phyloP scores from a whole-genome alignment of 2,113 vertebrate species.

The Rhombomys opimus region DNA sequence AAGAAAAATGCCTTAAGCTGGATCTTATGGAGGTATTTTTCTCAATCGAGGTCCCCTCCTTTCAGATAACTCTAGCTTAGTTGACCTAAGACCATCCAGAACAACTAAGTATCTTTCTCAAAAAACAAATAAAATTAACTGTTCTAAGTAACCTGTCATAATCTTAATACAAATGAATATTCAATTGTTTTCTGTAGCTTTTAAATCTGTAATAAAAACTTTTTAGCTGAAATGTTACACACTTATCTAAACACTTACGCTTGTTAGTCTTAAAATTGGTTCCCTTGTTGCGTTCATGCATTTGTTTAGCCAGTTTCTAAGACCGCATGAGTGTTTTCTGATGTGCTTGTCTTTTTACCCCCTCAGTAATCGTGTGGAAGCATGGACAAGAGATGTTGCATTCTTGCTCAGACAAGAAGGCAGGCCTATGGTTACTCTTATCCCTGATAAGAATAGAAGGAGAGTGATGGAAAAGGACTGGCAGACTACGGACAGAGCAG shows the following conservation, averaged over 20 bases:
- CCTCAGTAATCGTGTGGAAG: constrained; percentile 96
- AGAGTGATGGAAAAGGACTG: constrained; percentile 93
- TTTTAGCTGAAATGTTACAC: not conserved
- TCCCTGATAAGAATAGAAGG: constrained; percentile 86
- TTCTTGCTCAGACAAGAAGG: constrained; percentile 96
- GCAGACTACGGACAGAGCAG: constrained; percentile 89
- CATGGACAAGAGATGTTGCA: constrained; percentile 95
- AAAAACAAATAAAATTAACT: not conserved
- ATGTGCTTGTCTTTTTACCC: constrained; percentile 26
- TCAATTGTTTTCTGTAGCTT: not conserved
- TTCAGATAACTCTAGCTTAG: not conserved
- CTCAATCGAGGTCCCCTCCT: not conserved
- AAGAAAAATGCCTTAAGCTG: not conserved
- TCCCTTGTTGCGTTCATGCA: not conserved
- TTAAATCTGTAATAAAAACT: not conserved
- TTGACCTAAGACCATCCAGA: not conserved
- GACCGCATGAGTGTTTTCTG: not conserved
- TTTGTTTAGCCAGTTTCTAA: not conserved
- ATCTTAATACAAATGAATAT: constrained; percentile 2
- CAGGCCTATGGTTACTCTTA: constrained; percentile 91
- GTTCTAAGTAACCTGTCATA: not conserved
- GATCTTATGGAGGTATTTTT: not conserved
- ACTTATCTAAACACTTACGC: not conserved
- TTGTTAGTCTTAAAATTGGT: not conserved
- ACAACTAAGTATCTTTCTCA: not conserved